Conservation (phyloP, 2,797 vertebrate species). For the Falco peregrinus region DNA sequence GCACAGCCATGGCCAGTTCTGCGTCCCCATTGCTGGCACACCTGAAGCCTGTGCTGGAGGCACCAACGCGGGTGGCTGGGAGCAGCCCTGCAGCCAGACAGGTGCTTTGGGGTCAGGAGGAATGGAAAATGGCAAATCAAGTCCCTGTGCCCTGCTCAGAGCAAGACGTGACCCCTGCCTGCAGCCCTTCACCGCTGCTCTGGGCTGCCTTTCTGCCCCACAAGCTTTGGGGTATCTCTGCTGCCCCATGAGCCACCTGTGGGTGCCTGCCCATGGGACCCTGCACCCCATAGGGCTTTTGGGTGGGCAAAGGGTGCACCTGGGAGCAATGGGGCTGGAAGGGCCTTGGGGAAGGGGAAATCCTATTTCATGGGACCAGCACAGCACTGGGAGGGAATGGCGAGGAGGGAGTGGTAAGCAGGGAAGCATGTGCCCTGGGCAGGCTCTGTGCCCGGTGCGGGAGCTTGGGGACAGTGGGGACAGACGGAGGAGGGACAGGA, state of each 20-base stretch:
- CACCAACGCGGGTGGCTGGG: accelerated
- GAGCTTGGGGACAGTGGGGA: background rate
- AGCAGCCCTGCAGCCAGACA: background rate
- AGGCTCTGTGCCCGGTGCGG: background rate
- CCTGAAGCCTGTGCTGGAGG: accelerated
- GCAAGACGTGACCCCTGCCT: background rate
- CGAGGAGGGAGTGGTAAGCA: background rate
- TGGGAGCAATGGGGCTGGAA: background rate
- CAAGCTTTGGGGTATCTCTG: background rate
- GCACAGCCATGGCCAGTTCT: accelerated
- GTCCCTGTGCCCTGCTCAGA: accelerated
- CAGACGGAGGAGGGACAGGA: conserved; percentile 6
- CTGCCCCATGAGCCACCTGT: accelerated
- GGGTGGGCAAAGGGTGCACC: background rate
- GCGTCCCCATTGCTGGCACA: background rate
- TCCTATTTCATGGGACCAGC: accelerated
- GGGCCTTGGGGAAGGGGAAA: accelerated
- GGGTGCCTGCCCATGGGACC: background rate
- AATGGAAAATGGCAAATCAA: background rate
- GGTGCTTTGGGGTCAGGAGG: background rate
- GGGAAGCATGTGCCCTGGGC: background rate
- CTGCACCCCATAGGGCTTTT: accelerated
- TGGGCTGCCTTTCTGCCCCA: background rate
- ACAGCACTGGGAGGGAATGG: background rate
- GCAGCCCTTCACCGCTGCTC: background rate